These are phyloP conservation scores for Luperina testacea DNA, from an alignment of 2,888 invertebrate genomes.

Conservation along the genomic window DNA sequence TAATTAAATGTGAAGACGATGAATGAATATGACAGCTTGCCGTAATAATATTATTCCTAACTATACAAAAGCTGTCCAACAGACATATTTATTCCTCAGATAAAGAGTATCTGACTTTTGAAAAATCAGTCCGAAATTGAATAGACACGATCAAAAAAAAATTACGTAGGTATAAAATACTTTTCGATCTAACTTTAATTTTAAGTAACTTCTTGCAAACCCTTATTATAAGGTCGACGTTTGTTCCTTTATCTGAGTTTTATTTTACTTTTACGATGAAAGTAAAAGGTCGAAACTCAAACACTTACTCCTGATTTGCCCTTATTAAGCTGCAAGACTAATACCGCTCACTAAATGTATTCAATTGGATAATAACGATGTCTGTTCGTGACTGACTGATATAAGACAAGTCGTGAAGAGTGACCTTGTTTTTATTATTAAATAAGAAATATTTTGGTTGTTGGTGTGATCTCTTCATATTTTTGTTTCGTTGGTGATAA, in stretches of 20 bases:
- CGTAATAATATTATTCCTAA: background rate
- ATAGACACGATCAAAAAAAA: background rate
- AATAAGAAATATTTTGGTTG: conserved; percentile 27
- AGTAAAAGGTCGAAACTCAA: conserved; percentile 59
- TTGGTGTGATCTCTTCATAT: background rate
- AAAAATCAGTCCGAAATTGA: background rate
- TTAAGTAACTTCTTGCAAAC: conserved; percentile 29
- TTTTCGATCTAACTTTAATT: conserved; percentile 13
- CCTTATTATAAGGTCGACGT: conserved; percentile 43
- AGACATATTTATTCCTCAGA: background rate
- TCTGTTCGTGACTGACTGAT: conserved; percentile 69
- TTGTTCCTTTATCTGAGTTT: conserved; percentile 54
- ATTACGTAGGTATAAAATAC: background rate
- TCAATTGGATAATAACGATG: conserved; percentile 80
- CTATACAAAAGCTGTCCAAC: background rate
- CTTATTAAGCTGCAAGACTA: conserved; percentile 70
- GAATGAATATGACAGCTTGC: background rate
- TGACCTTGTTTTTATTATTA: conserved; percentile 44
- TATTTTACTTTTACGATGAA: conserved; percentile 49
- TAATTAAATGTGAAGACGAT: background rate
- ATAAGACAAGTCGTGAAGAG: conserved; percentile 51
- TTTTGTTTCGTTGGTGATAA: background rate
- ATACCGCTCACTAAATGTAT: conserved; percentile 73
- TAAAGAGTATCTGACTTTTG: background rate
- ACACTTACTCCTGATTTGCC: conserved; percentile 69